Base-by-base conservation (phyloP, 92 coral and sea anemone genomes). In the Epizoanthus scotinus region DNA sequence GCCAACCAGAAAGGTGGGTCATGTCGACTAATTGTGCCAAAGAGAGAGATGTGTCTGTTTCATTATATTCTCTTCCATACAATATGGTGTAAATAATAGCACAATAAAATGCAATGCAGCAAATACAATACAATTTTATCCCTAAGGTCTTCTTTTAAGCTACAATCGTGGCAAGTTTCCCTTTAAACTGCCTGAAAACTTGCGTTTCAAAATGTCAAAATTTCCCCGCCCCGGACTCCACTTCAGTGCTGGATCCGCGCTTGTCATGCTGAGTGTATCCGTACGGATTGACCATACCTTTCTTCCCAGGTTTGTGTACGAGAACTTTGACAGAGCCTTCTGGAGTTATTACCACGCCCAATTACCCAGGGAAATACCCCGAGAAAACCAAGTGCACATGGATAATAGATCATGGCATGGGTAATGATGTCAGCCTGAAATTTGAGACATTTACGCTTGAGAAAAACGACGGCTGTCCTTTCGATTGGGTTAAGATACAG, bases 401-500 rank as follows among this genome's bases (percentile, higher is more conserved):
- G 97, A 15, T 90, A 25, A 87, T 92, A 6, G 86, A 90, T 65
- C 81, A 84, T 19, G 97, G 97, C 6, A 78, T 71, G 22, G 97
- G 97, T 4, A 87, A 86, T 70, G 89, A 80, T 36, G 75, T 90
- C 42, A 90, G 86, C 2, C 70, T 90, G 63, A 85, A 68, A 28
- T 92, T 92, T 74, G 89, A 90, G 18, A 53, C 69, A 29, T 90
- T 92, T 77, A 12, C 14, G 3, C 70, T 92, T 80, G 97, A 92
- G 81, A 63, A 59, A 57, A 34, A 90, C 19, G 71, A 53, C 0
- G 69, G 72, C 52, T 92, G 94, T 15, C 15, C 69, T 1, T 92
- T 59, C 67, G 97, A 92, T 63, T 92, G 74, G 71, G 87, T 92
- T 6, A 79, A 68, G 68, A 89, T 90, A 17, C 89, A 67, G 34